Conservation (phyloP, 2,797 vertebrate species). For the Ispidina picta region DNA sequence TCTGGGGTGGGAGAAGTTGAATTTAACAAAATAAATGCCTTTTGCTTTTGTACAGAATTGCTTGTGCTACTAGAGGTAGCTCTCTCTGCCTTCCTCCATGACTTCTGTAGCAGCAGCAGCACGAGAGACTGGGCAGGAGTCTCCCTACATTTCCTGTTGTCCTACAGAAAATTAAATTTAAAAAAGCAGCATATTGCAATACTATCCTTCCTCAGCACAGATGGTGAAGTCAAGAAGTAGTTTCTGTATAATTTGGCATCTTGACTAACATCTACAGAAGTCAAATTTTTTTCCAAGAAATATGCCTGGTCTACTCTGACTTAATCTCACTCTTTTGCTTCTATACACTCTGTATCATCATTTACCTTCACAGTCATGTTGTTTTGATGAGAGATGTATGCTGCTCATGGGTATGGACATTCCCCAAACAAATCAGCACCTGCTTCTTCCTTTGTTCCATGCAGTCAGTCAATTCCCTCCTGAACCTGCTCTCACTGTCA, state of each 20-base stretch:
- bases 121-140: fast-evolving
- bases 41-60: neutral
- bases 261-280: fast-evolving
- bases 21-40: neutral
- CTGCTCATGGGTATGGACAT: neutral
- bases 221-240: neutral
- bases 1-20: fast-evolving
- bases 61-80: fast-evolving
- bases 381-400: neutral
- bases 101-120: neutral
- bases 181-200: neutral
- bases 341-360: neutral
- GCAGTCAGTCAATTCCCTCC: neutral
- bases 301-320: fast-evolving
- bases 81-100: fast-evolving
- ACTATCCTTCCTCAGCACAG: neutral
- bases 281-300: neutral
- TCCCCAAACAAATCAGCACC: neutral
- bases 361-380: neutral
- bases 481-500: neutral
- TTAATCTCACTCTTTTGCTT: neutral
- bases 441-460: neutral
- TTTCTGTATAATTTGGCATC: neutral
- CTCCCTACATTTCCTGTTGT: fast-evolving
- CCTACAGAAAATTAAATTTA: neutral